Evolutionary conservation across 1,140 invertebrate genomes (phyloP), one percentile per base, ranked within the genome.

Genomic region (Ips typographus): DNA sequence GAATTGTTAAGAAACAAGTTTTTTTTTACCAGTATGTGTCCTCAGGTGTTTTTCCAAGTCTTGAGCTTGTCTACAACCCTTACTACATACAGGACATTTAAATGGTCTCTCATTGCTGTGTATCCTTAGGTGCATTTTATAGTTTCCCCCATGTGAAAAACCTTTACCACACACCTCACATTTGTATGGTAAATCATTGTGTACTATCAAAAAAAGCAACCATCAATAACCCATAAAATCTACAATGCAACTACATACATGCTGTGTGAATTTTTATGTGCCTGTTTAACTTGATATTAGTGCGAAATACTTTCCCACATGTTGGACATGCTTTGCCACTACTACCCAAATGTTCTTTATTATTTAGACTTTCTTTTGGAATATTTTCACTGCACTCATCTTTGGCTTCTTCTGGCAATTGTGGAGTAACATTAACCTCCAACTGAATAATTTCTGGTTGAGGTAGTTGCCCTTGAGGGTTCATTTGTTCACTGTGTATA

Each of bases 81-180:
- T 85, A 43, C 82, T 81, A 77, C 88, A 90, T 51, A 86, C 79
- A 52, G 83, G 81, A 74, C 88, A 89, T 44, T 81, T 81, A 71
- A 87, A 87, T 3, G 87, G 87, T 40, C 86, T 82, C 75, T 88
- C 85, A 53, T 85, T 84, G 47, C 82, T 85, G 69, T 89, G 86
- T 53, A 84, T 85, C 65, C 84, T 80, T 78, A 87, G 82, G 69
- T 88, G 86, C 60, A 85, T 84, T 68, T 85, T 86, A 73, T 84
- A 82, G 75, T 84, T 89, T 68, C 82, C 87, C 78, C 82, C 86
- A 75, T 84, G 88, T 62, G 87, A 88, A 79, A 91, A 92, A 70
- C 84, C 85, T 73, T 89, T 87, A 51, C 86, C 84, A 79, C 90
- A 92, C 65, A 90, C 82, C 71, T 83, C 86, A 77, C 90, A 92